Evolutionary conservation across 1,140 invertebrate species (phyloP).

Genomic region (Subanguina moxae): DNA sequence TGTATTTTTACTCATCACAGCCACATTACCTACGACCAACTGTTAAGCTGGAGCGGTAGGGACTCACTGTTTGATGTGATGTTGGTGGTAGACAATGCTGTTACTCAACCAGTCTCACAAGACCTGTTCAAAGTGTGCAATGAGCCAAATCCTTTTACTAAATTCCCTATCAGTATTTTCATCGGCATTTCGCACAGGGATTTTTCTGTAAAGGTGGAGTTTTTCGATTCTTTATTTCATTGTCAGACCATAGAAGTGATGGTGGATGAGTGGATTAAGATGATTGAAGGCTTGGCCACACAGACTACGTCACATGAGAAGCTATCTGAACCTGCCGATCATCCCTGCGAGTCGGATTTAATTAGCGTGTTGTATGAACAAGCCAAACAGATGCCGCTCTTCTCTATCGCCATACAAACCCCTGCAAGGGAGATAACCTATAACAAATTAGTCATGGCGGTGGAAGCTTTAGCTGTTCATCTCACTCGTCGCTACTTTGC

Average conservation of each 20-base stretch:
- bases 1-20: background rate
- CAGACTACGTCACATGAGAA: background rate
- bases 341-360: background rate
- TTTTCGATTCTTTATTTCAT: background rate
- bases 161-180: constrained; percentile 20
- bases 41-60: background rate
- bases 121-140: background rate
- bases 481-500: constrained; percentile 13
- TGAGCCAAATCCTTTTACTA: background rate
- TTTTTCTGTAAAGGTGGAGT: constrained; percentile 11
- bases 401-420: background rate
- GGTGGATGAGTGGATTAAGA: background rate
- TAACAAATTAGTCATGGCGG: background rate
- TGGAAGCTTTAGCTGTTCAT: background rate
- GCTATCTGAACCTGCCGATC: background rate
- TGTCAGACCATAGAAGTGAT: background rate
- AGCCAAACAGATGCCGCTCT: background rate
- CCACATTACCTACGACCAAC: constrained; percentile 12
- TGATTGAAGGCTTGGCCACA: background rate
- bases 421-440: background rate
- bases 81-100: constrained; percentile 18
- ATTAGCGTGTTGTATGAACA: background rate
- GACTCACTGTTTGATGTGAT: constrained; percentile 23
- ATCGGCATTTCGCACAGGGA: background rate
- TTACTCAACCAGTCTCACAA: background rate